Percentiles rank a stretch among this genome's conserved stretches.
These are phyloP conservation scores for Tubulanus polymorphus DNA, from an alignment of 2,888 invertebrate species.

Conservation along the genomic window DNA sequence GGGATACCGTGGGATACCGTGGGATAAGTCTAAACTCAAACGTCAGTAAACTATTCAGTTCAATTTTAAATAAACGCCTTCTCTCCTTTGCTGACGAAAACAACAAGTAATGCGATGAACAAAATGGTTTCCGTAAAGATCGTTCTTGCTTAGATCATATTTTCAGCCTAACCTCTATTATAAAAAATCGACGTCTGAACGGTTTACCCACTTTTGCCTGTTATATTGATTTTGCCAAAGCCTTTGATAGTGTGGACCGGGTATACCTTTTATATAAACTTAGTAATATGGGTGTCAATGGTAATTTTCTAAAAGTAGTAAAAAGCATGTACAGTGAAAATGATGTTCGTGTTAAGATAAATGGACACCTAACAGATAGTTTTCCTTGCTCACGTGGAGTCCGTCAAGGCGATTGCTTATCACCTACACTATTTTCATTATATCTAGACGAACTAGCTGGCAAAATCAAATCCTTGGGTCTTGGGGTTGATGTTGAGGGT, in stretches of 20 bases:
- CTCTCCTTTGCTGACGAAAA: no score
- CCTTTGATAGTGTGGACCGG: slow-evolving; percentile 13
- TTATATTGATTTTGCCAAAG: slow-evolving; percentile 10
- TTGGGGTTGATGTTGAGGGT: slow-evolving; percentile 8
- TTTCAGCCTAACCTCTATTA: slow-evolving; percentile 5
- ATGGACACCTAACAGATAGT: slow-evolving; percentile 11
- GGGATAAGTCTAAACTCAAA: no score
- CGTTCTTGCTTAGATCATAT: slow-evolving; percentile 11
- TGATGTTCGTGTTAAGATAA: neutral
- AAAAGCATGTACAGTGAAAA: slow-evolving; percentile 9
- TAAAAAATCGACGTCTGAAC: slow-evolving; percentile 4
- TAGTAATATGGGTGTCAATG: neutral
- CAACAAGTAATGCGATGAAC: slow-evolving; percentile 9
- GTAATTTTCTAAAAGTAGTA: slow-evolving; percentile 13
- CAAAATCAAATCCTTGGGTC: no score
- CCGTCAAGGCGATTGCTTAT: slow-evolving; percentile 11
- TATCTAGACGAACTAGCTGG: no score
- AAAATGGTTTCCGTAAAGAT: slow-evolving; percentile 13
- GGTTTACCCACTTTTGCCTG: slow-evolving; percentile 6
- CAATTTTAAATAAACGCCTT: no score
- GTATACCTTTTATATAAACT: slow-evolving; percentile 10
- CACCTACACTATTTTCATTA: slow-evolving; percentile 10
- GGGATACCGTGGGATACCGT: no score
- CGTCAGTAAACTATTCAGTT: no score
- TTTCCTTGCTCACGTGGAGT: slow-evolving; percentile 5